Conservation (phyloP, 2,113 vertebrate species). For the Podilymbus podiceps region DNA sequence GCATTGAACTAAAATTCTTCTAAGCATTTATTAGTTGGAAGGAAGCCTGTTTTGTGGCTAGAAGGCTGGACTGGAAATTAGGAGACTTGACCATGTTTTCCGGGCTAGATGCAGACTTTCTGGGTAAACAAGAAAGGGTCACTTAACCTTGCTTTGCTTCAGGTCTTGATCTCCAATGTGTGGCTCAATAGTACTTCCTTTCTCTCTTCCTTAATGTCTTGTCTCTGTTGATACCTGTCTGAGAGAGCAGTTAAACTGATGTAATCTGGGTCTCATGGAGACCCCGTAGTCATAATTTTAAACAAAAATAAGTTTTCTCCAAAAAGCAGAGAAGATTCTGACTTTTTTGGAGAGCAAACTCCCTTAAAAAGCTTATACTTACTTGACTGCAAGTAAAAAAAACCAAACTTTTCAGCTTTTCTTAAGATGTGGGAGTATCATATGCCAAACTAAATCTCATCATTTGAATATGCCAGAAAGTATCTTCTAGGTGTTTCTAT, state of each 20-base stretch:
- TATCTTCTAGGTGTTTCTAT: not conserved
- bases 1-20: not conserved
- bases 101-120: not conserved
- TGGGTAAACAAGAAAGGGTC: not conserved
- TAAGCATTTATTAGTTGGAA: slow-evolving; percentile 17
- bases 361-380: not conserved
- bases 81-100: not conserved
- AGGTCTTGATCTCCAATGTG: not conserved
- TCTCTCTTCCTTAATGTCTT: not conserved
- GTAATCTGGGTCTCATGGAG: not conserved
- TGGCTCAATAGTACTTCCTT: slow-evolving; percentile 11
- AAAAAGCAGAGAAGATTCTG: not conserved
- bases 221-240: not conserved
- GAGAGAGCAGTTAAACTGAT: not conserved
- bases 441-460: not conserved
- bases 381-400: not conserved
- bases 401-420: not conserved
- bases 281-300: not conserved
- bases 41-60: not conserved
- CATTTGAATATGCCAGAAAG: not conserved
- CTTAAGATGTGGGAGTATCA: not conserved
- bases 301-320: not conserved
- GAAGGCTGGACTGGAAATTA: not conserved
- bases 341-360: not conserved
- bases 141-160: not conserved